A percentile compares a stretch with the other conserved stretches of the same genome.
Evolutionary conservation across 2,888 invertebrate genomes (phyloP).

Genomic region (Horisme vitalbata): DNA sequence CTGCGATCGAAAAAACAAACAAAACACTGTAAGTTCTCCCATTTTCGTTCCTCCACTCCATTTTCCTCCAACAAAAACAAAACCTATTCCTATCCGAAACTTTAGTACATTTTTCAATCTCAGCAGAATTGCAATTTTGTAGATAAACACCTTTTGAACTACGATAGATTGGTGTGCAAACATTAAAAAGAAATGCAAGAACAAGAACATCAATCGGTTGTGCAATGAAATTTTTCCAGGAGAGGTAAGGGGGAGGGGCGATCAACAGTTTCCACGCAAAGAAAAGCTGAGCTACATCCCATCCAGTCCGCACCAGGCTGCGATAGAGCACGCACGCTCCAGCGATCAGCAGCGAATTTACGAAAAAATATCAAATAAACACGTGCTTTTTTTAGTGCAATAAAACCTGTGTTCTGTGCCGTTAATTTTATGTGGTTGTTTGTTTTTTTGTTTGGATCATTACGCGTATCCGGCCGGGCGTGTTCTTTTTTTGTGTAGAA

Average conservation of each 20-base stretch:
- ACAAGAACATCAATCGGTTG: constrained; percentile 9
- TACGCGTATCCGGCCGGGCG: constrained; percentile 11
- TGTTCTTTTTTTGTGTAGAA: constrained; percentile 15
- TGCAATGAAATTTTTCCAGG: constrained; percentile 25
- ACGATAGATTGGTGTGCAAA: constrained; percentile 4
- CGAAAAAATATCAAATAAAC: constrained; percentile 20
- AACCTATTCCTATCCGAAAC: not conserved
- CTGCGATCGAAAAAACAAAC: not conserved
- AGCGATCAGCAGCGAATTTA: not conserved
- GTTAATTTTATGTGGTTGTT: constrained; percentile 25
- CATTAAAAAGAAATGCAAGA: constrained; percentile 1
- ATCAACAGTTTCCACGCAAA: constrained; percentile 24
- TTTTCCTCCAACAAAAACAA: constrained; percentile 3
- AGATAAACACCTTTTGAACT: constrained; percentile 4
- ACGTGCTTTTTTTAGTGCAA: constrained; percentile 22
- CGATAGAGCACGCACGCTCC: constrained; percentile 9
- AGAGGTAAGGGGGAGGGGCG: constrained; percentile 11
- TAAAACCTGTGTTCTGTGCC: constrained; percentile 22
- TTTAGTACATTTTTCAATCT: constrained; percentile 7
- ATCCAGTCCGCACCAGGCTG: constrained; percentile 8
- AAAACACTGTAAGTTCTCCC: constrained; percentile 4
- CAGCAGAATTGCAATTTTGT: constrained; percentile 11
- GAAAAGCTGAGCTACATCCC: constrained; percentile 5
- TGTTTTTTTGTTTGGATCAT: constrained; percentile 12
- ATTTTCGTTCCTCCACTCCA: not conserved